Base-by-base conservation (phyloP, 1,140 invertebrate genomes). In the Acromyrmex heyeri region DNA sequence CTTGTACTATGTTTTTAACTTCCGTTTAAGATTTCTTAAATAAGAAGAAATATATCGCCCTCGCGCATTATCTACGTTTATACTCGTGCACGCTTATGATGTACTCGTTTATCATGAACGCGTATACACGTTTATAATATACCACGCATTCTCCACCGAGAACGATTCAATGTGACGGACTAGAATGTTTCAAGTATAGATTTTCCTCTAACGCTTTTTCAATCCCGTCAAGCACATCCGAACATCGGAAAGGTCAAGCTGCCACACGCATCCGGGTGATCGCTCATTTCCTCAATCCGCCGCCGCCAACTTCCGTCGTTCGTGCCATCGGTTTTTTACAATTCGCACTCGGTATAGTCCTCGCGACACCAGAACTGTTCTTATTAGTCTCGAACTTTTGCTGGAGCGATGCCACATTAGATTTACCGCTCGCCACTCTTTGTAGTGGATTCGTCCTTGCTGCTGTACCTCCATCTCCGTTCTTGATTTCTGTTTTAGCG, bases 331-430 rank as follows among this genome's bases (percentile, higher is more conserved):
- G n/a, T 8, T 88, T 83, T 48, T 91, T 91, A 44, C 77, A 88
- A 21, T 87, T 86, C 16, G 70, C 65, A 59, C 75, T 81, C 16
- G 81, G 8, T 21, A 89, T 73, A 69, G 67, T 87, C 21, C 87
- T 88, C 27, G 78, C 12, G 50, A 87, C 72, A 72, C 77, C 79
- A 2, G 50, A 55, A 53, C 62, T 85, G 0, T 82, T 83, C 64
- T 91, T 93, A 59, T 92, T 94, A 91, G 95, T 95, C 92, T 97
- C 97, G 91, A 97, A 97, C 92, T 97, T 97, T 86, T 97, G 97
- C 89, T 97, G 97, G 70, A 97, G 94, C 44, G 96, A 97, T 1
- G 97, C 97, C 44, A 97, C 97, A 88, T 97, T 97, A 4, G 97
- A 97, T 65, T 96, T 96, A 92, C 96, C 96, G 6, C 95, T 94